Evolutionary conservation across 1,140 invertebrate genomes (phyloP), one percentile per base, ranked within the genome.

Genomic region (Wasmannia auropunctata): DNA sequence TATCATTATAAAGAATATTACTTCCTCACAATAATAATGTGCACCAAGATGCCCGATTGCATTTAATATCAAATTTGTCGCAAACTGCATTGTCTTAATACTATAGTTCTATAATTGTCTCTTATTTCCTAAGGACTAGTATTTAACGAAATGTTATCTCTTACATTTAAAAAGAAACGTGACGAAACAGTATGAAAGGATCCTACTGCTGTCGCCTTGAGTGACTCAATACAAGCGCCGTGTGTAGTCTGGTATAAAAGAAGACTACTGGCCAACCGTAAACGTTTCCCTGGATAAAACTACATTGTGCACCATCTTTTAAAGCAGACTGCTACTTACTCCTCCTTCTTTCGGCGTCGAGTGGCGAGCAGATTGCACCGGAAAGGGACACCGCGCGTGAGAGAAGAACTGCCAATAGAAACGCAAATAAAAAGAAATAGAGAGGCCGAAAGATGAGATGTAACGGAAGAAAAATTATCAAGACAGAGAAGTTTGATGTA

Each of bases 281-380:
- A 63, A 85, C 83, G 31, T 85, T 85, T 85, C 25, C 58, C 72
- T 63, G 63, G 74, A 43, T 85, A 56, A 85, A 79, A 85, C 56
- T 77, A 79, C 83, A 63, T 85, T 85, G 83, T 85, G 37, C 56
- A 63, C 22, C 72, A 83, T 77, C 83, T 79, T 65, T 85, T 85
- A 85, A 85, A 43, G 43, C 43, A 63, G 51, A 28, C 79, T 56
- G 28, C 80, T 83, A 46, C 69, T 49, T 85, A 79, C 56, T 85
- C 43, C 51, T 83, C 3, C 25, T 85, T 22, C 51, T 75, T 77
- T 85, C 40, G 58, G 58, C 72, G 58, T 79, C 22, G 72, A 85
- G 60, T 79, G 43, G 56, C 72, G 56, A 77, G 70, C 60, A 85
- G 83, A 85, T 77, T 85, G 72, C 31, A 77, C 28, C 43, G 56